A percentile compares a stretch with the other conserved stretches of the same genome.
phyloP scores from a whole-genome alignment of 2,113 vertebrate genomes.

The Periophthalmodon schlosseri region DNA sequence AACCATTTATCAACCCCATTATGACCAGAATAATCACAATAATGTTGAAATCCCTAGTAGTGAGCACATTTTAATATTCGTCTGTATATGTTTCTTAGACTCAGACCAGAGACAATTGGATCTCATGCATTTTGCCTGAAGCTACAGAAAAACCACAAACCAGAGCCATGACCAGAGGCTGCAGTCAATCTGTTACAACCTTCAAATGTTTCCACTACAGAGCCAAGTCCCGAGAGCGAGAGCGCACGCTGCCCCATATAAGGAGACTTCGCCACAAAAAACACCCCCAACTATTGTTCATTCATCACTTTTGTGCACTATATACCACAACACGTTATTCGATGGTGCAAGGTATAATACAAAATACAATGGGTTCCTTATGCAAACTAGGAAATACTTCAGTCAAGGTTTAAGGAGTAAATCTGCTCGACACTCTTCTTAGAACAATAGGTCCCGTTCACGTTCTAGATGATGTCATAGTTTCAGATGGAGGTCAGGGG shows the following conservation, averaged over 20 bases:
- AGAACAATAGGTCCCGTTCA: too few relatives aligned
- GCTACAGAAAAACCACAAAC: conserved; percentile 40
- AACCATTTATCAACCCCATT: not conserved
- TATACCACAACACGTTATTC: not conserved
- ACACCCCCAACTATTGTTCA: not conserved
- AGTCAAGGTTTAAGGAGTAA: too few relatives aligned
- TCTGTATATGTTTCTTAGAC: not conserved
- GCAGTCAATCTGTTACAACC: conserved; percentile 67
- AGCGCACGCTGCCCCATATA: conserved; percentile 60
- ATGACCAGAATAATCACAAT: not conserved
- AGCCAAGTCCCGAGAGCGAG: conserved; percentile 45
- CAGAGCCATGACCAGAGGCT: conserved; percentile 69
- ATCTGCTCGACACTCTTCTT: too few relatives aligned
- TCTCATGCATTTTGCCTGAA: conserved; percentile 34
- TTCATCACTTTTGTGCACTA: not conserved
- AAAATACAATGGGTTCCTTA: not conserved
- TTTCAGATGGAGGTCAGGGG: too few relatives aligned
- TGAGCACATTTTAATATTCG: too few relatives aligned
- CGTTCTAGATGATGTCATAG: too few relatives aligned
- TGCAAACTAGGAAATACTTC: too few relatives aligned
- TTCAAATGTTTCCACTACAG: conserved; percentile 50
- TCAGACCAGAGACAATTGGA: conserved; percentile 13
- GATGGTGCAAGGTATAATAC: not conserved
- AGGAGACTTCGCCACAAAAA: not conserved
- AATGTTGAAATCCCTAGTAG: not conserved